Evolutionary conservation across 2,797 vertebrate genomes (phyloP), one percentile per base, ranked within the genome.

Genomic region (Enteromius anoplus): DNA sequence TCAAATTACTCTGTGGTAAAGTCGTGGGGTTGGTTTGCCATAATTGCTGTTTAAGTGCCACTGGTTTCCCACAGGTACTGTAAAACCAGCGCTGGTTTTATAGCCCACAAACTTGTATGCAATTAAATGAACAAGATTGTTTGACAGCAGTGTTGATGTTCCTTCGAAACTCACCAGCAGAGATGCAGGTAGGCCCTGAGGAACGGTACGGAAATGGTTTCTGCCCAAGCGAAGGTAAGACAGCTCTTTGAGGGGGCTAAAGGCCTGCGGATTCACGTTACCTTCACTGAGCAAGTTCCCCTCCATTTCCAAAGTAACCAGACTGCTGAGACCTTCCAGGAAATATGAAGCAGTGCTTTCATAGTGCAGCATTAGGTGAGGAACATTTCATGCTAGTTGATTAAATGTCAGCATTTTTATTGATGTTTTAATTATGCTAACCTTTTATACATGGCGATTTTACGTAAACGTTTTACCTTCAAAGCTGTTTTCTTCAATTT

Each of bases 271-370:
- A 81, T 93, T 93, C 78, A 98, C 95, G 12, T 95, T 96, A 1
- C 91, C 92, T 90, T 99, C 98, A 84, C 95, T 98, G 60, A 99
- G 95, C 88, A 95, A 88, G 86, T 99, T 99, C 81, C 94, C 97
- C 91, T 99, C 98, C 90, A 99, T n/a, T 93, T 99, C 98, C 93
- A 99, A 91, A 71, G 95, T 97, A 87, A 98, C 91, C 87, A 99
- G 87, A 23, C 90, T 95, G 89, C 89, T 93, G 88, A 98, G 93
- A 91, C 79, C 98, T 99, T 85, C 49, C 76, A 85, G 23, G 81
- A 87, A 89, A 62, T 84, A 82, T 40, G 9, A 40, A 62, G 34
- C 10, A 49, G 10, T 65, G 71, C 40, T 55, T 40, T 82, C 23
- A 23, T 21, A 53, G 47, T n/a, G 34, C 17, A 68, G 40, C 60